A percentile compares a stretch with the other conserved stretches of the same genome.
Evolutionary conservation across 1,140 invertebrate species (phyloP).

Genomic region (Drosophila nannoptera): DNA sequence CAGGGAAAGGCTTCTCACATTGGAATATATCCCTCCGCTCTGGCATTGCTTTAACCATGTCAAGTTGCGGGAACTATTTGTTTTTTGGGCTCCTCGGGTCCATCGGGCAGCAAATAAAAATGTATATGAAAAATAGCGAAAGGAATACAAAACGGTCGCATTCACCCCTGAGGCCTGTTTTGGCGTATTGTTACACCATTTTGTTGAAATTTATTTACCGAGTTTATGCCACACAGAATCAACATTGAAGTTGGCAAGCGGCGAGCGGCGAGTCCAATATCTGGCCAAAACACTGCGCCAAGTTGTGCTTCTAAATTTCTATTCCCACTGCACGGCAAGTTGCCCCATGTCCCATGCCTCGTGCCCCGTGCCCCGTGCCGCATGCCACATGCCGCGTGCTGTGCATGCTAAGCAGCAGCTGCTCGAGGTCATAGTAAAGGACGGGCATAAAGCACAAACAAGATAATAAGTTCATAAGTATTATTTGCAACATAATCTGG

Average conservation of each 20-base stretch:
- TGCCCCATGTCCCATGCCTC: conserved; percentile 36
- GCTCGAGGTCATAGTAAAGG: conserved; percentile 23
- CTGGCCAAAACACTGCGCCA: conserved; percentile 63
- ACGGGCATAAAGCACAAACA: conserved; percentile 64
- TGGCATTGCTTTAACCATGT: conserved; percentile 53
- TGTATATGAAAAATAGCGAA: not conserved
- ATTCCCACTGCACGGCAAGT: conserved; percentile 61
- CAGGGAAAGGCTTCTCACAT: no score
- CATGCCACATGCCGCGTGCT: conserved; percentile 52
- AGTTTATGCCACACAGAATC: conserved; percentile 74
- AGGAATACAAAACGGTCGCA: conserved; percentile 40
- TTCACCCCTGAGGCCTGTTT: conserved; percentile 68
- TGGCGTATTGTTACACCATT: conserved; percentile 75
- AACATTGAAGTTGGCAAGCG: conserved; percentile 71
- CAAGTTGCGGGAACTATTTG: conserved; percentile 33
- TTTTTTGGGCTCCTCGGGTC: conserved; percentile 23
- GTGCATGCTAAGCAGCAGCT: conserved; percentile 63
- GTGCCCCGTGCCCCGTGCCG: conserved; percentile 37
- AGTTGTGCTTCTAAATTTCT: conserved; percentile 74
- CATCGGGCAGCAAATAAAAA: conserved; percentile 6
- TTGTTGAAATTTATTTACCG: conserved; percentile 77
- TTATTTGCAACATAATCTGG: conserved; percentile 73
- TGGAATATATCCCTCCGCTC: conserved; percentile 11
- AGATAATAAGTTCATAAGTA: conserved; percentile 78
- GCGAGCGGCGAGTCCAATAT: conserved; percentile 52